Evolutionary conservation across 2,888 invertebrate species (phyloP).

Genomic region (Acleris laterana): DNA sequence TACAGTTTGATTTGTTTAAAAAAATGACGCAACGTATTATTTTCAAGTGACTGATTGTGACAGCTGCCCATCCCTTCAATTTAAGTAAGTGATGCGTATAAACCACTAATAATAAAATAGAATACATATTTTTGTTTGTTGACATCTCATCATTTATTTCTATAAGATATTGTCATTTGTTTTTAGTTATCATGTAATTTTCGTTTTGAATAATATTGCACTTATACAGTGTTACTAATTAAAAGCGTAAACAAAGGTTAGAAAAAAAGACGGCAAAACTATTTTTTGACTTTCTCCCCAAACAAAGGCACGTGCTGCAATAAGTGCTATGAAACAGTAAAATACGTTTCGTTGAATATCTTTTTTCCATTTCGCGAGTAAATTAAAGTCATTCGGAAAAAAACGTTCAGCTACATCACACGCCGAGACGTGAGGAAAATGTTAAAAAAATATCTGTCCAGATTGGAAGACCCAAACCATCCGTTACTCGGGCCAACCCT

Average conservation of each 20-base stretch:
- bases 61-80: conserved; percentile 19
- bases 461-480: conserved; percentile 50
- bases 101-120: conserved; percentile 1
- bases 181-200: too few species aligned
- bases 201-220: background rate
- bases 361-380: conserved; percentile 19
- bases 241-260: too few species aligned
- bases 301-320: conserved; percentile 13
- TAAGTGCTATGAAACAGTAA: conserved; percentile 17
- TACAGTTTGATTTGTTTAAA: conserved; percentile 22
- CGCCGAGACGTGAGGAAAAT: conserved; percentile 38
- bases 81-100: conserved; percentile 26
- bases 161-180: background rate
- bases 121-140: background rate
- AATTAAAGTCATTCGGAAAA: conserved; percentile 34
- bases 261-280: too few species aligned
- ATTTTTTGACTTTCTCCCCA: background rate
- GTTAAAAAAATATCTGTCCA: conserved; percentile 34
- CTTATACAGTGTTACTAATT: background rate
- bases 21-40: conserved; percentile 27
- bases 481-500: conserved; percentile 62
- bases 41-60: conserved; percentile 29
- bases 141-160: background rate
- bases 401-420: conserved; percentile 32
- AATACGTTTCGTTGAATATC: conserved; percentile 22